A percentile compares a stretch with the other conserved stretches of the same genome.
Evolutionary conservation across 2,888 invertebrate genomes (phyloP).

Genomic region (Yponomeuta sedellus): DNA sequence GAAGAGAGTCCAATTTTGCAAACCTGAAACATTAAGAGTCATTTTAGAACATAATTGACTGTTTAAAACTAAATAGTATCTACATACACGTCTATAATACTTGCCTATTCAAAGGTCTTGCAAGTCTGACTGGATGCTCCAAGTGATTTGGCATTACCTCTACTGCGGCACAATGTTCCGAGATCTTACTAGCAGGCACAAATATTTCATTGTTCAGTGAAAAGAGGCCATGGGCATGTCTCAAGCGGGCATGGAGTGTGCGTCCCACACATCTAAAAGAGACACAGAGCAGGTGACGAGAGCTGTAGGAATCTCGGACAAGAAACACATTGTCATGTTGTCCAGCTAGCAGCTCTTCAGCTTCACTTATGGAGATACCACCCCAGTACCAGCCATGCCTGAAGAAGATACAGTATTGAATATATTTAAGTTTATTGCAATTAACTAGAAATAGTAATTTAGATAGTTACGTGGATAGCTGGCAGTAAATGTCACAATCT

Average conservation of each 20-base stretch:
- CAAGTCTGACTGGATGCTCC: slow-evolving; percentile 70
- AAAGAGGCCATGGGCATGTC: slow-evolving; percentile 83
- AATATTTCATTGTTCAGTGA: slow-evolving; percentile 76
- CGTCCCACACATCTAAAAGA: slow-evolving; percentile 83
- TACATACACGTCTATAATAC: slow-evolving; percentile 13
- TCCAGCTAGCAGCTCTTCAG: slow-evolving; percentile 80
- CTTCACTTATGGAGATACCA: slow-evolving; percentile 82
- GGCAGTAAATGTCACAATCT: slow-evolving; percentile 69
- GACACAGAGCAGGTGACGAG: slow-evolving; percentile 81
- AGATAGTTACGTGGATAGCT: slow-evolving; percentile 61
- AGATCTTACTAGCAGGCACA: slow-evolving; percentile 68
- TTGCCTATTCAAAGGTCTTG: slow-evolving; percentile 67
- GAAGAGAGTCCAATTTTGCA: slow-evolving; percentile 80
- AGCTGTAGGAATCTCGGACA: slow-evolving; percentile 83
- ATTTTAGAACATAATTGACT: not conserved
- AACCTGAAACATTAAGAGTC: slow-evolving; percentile 62
- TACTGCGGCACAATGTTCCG: slow-evolving; percentile 68
- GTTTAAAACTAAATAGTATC: not conserved
- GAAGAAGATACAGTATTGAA: slow-evolving; percentile 18
- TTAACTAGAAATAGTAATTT: not conserved
- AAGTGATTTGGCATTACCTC: slow-evolving; percentile 66
- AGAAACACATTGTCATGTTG: slow-evolving; percentile 85
- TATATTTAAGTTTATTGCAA: not conserved
- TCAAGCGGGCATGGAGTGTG: slow-evolving; percentile 82
- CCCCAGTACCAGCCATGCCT: slow-evolving; percentile 87